These are phyloP conservation scores for Tipula confusa DNA, from an alignment of 2,888 invertebrate genomes.

Conservation along the genomic window DNA sequence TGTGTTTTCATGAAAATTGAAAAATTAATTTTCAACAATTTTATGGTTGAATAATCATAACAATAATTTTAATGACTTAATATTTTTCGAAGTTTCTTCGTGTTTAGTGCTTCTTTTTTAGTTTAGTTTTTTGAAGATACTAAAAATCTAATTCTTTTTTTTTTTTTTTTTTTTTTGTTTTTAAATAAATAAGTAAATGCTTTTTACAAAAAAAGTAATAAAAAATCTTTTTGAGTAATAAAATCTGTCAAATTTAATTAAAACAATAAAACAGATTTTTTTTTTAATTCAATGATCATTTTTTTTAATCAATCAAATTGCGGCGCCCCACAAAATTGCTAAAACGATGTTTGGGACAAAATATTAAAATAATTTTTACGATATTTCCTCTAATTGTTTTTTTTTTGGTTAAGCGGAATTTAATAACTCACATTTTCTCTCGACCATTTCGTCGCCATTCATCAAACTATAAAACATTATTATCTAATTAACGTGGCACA, in stretches of 20 bases:
- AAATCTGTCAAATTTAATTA: constrained; percentile 20
- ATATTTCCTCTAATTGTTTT: neutral
- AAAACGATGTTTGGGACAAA: neutral
- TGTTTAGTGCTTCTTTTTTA: neutral
- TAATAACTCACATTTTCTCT: neutral
- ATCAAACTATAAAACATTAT: constrained; percentile 25
- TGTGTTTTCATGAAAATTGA: constrained; percentile 3
- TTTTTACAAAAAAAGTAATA: neutral
- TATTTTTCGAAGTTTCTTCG: neutral
- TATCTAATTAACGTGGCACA: neutral
- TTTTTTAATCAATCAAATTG: neutral
- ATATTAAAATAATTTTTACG: neutral
- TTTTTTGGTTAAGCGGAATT: too few relatives aligned
- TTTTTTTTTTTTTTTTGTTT: neutral
- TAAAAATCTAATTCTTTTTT: neutral
- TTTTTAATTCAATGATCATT: neutral
- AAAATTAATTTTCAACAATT: constrained; percentile 25
- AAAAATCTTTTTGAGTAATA: neutral
- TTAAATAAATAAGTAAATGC: neutral
- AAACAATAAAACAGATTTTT: neutral
- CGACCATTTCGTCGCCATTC: neutral
- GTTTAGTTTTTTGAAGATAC: neutral
- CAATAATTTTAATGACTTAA: neutral
- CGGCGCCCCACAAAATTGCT: neutral
- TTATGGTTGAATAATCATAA: constrained; percentile 25